These are phyloP conservation scores for Sminthurinus aureus DNA, from an alignment of 2,888 invertebrate species.

Conservation along the genomic window DNA sequence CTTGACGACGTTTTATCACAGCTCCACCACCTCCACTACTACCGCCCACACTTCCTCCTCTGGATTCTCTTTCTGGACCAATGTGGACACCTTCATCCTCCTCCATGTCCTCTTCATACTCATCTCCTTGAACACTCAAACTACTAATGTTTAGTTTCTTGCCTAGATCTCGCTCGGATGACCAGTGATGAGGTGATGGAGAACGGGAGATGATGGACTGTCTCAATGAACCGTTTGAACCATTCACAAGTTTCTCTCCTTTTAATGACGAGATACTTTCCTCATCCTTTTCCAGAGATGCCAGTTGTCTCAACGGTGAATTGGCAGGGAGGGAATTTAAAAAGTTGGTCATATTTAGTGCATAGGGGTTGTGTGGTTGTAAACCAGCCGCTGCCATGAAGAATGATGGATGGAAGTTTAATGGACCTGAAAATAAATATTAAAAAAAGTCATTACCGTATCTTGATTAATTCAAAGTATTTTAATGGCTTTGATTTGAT, in stretches of 20 bases:
- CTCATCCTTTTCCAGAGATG: constrained; percentile 53
- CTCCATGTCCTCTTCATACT: constrained; percentile 61
- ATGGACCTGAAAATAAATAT: constrained; percentile 46
- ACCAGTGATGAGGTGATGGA: constrained; percentile 44
- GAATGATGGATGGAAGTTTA: constrained; percentile 70
- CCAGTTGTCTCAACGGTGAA: constrained; percentile 59
- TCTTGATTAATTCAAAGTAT: too few relatives aligned
- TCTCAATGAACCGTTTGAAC: constrained; percentile 23
- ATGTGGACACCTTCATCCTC: constrained; percentile 14
- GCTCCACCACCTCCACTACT: not conserved
- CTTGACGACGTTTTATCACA: constrained; percentile 54
- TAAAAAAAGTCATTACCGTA: too few relatives aligned
- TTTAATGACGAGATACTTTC: constrained; percentile 35
- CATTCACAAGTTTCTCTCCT: constrained; percentile 46
- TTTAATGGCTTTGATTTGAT: not conserved
- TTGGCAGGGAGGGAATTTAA: constrained; percentile 58
- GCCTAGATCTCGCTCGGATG: constrained; percentile 48
- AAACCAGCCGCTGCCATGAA: constrained; percentile 63
- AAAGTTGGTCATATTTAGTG: constrained; percentile 52
- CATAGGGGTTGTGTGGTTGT: constrained; percentile 55
- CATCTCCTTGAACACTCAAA: constrained; percentile 1
- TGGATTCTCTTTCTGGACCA: constrained; percentile 42
- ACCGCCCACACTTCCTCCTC: constrained; percentile 21
- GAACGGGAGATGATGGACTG: constrained; percentile 31
- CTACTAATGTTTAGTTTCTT: not conserved